Evolutionary conservation across 2,888 invertebrate genomes (phyloP), one percentile per base, ranked within the genome.

Genomic region (Epirrhoe alternata): DNA sequence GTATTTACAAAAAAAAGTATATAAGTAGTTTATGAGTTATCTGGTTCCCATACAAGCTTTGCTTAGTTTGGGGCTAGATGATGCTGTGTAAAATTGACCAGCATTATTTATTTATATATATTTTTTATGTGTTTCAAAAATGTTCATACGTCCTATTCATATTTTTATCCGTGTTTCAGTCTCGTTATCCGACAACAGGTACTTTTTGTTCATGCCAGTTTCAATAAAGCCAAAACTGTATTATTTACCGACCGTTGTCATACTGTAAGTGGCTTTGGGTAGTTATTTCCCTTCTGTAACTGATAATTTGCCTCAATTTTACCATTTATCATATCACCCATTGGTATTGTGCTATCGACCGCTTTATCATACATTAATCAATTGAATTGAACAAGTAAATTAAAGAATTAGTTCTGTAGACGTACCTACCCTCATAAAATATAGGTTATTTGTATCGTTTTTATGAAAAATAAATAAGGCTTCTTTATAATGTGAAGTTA

Each of bases 171-270:
- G 33, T 5, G 14, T 16, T 49, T 14, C 16, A 49, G 35, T 8
- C 10, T 42, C 12, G 24, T 42, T 10, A 7, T 10, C n/a, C 42
- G 12, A 42, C 10, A 42, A 42, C 12, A 42, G n/a, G 42, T 42
- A 33, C 10, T 35, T n/a, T 42, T n/a, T 14, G 10, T 45, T 14
- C 2, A 45, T 16, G 47, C 1, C 38, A 51, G 31, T 51, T 51
- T 51, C 56, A 56, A 62, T 54, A 52, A 30, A 63, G 45, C 6
- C 49, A 31, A 53, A 58, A 53, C 58, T 53, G 47, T 64, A 49
- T 58, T 51, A 58, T 45, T 57, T 54, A 47, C 63, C 71, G 74
- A 14, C 74, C 71, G 68, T 70, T 73, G 71, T 76, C 74, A 80
- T 74, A 74, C 72, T 69, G 71, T 71, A 76, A 76, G 70, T 75